Base-by-base conservation (phyloP, 2,888 invertebrate species). In the Eucera pruinosa region DNA sequence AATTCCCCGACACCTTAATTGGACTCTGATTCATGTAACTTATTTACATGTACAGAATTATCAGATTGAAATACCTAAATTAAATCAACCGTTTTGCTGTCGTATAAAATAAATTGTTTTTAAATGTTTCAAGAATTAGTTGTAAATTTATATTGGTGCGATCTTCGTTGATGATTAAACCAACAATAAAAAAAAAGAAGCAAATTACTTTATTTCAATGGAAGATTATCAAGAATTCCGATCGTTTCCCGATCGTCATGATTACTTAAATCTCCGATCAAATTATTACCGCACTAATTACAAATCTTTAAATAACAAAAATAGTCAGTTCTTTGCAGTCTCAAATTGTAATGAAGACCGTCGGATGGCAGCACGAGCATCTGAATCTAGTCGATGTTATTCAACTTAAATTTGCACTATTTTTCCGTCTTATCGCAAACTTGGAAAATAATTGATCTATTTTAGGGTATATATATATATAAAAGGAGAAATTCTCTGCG, bases 321-420 rank as follows among this genome's bases (percentile, higher is more conserved):
- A n/a, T 23, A 18, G 18, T 13, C 15, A n/a, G 41, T 33, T 39
- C 33, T 39, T 48, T 9, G 41, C 33, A 36, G 27, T 41, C 36
- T 64, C 41, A 18, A 48, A 73, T 58, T 78, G 39, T 48, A 41
- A 25, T 18, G 33, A 45, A 50, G 27, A 18, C 77, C 81, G 83
- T 52, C 27, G 55, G 78, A 80, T 82, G 77, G 80, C 83, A 75
- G 73, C 82, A 84, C 79, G 39, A 43, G n/a, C 60, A 58, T 45
- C 62, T 73, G 47, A 43, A 70, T 74, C 48, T 52, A 55, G 27
- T 50, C 50, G 68, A n/a, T 47, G 73, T 82, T 77, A 78, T 82
- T 82, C 77, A 76, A 73, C 30, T 67, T 54, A 58, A 30, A 43
- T 48, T 69, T 55, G 1, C 41, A 33, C 52, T 55, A 50, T 47